Conservation (phyloP, 2,113 vertebrate species). For the Morone saxatilis region DNA sequence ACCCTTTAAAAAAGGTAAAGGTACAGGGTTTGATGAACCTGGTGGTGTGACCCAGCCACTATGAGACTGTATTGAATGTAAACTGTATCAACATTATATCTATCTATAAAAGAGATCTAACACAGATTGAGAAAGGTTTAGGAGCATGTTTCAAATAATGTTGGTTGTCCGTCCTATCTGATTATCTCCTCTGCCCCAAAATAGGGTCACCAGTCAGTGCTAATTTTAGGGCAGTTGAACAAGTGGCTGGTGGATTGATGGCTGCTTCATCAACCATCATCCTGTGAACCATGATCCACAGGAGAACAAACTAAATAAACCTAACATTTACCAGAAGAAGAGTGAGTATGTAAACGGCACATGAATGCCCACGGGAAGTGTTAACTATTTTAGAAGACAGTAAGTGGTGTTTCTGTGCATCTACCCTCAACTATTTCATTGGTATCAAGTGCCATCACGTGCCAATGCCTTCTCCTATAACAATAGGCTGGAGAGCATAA, state of each 20-base stretch:
- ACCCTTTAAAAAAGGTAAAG: not conserved
- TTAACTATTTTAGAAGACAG: not conserved
- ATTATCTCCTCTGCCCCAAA: not conserved
- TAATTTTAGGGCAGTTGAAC: not conserved
- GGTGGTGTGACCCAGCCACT: not conserved
- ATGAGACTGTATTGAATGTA: not conserved
- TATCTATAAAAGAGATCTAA: not conserved
- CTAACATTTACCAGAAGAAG: not conserved
- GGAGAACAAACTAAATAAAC: not conserved
- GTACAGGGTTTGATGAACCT: not conserved
- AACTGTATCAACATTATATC: not conserved
- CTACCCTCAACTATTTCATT: not conserved
- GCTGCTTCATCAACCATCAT: not conserved
- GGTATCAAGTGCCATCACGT: slow-evolving; percentile 9
- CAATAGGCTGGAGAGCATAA: slow-evolving; percentile 42
- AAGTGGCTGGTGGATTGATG: not conserved
- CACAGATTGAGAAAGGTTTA: not conserved
- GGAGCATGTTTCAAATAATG: not conserved
- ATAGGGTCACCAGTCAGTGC: not conserved
- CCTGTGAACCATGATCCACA: not conserved
- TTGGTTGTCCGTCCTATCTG: not conserved
- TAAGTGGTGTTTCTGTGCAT: not conserved
- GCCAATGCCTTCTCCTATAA: slow-evolving; percentile 22
- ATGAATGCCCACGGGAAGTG: not conserved
- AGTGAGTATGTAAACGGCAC: not conserved